Conservation (phyloP, 2,888 invertebrate species). For the Merodon equestris region DNA sequence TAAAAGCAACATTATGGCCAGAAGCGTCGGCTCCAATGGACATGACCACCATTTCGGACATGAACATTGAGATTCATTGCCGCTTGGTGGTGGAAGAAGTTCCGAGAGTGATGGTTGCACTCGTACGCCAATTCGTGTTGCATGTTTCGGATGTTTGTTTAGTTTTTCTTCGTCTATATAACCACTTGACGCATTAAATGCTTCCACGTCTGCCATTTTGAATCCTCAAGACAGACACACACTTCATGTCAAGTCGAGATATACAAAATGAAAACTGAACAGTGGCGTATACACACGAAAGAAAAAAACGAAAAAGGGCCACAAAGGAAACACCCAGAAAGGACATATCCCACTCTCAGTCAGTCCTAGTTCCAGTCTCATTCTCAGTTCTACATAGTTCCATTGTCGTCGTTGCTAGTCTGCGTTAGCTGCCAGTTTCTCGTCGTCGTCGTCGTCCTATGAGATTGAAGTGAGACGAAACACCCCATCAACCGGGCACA, state of each 20-base stretch:
- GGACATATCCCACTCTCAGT: conserved; percentile 37
- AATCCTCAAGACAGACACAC: conserved; percentile 50
- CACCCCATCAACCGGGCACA: conserved; percentile 47
- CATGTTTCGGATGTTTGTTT: conserved; percentile 47
- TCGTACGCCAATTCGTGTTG: conserved; percentile 52
- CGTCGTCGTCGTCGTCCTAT: conserved; percentile 44
- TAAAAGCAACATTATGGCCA: too few relatives aligned
- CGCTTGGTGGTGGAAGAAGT: conserved; percentile 32
- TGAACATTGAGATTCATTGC: conserved; percentile 68
- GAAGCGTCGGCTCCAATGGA: conserved; percentile 66
- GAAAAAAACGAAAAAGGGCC: conserved; percentile 3
- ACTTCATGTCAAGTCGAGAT: conserved; percentile 34
- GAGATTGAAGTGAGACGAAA: conserved; percentile 67
- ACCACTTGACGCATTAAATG: conserved; percentile 43
- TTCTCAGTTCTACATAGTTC: too few relatives aligned
- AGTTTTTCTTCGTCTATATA: conserved; percentile 4
- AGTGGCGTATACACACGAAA: conserved; percentile 35
- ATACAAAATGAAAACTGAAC: conserved; percentile 58
- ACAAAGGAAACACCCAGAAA: conserved; percentile 23
- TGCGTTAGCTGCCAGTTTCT: conserved; percentile 20
- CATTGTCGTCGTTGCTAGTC: conserved; percentile 18
- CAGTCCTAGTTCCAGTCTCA: too few relatives aligned
- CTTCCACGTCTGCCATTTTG: conserved; percentile 63
- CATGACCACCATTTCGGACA: conserved; percentile 66
- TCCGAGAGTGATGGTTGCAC: conserved; percentile 42